These are phyloP conservation scores for Paratrypauchen microcephalus DNA, from an alignment of 2,797 vertebrate species.

Conservation along the genomic window DNA sequence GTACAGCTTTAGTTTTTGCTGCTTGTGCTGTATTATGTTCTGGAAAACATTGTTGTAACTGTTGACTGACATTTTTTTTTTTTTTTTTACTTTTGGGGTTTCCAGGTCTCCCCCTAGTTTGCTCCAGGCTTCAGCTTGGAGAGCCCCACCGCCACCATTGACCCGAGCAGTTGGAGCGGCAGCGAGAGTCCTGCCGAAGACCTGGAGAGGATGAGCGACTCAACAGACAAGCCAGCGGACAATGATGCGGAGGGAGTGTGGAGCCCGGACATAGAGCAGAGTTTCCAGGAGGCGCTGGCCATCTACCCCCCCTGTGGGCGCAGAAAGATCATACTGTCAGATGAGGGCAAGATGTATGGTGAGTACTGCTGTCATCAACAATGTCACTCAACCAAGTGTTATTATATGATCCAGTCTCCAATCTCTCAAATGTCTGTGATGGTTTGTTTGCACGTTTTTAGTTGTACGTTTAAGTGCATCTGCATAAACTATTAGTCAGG, in stretches of 20 bases:
- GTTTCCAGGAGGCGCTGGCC: conserved; percentile 98
- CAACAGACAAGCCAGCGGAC: conserved; percentile 96
- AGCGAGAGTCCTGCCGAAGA: conserved; percentile 99
- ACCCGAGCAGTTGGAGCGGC: conserved; percentile 99
- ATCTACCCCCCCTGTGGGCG: conserved; percentile 98
- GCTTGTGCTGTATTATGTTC: neutral
- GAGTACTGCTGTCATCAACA: conserved; percentile 69
- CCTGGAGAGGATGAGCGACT: conserved; percentile 98
- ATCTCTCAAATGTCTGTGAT: conserved; percentile 40
- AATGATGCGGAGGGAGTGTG: conserved; percentile 98
- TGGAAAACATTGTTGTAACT: conserved; percentile 17
- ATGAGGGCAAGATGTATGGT: conserved; percentile 99
- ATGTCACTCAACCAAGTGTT: conserved; percentile 15
- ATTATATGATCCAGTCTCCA: conserved; percentile 30
- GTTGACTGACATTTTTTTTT: conserved; percentile 38
- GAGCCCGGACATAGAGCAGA: conserved; percentile 99
- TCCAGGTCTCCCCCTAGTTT: conserved; percentile 89
- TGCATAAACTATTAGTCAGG: conserved; percentile 82
- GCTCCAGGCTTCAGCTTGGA: conserved; percentile 96
- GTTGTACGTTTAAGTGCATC: conserved; percentile 69
- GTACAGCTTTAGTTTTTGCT: neutral
- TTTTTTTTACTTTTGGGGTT: conserved; percentile 57
- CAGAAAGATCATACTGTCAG: conserved; percentile 99
- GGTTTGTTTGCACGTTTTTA: conserved; percentile 71
- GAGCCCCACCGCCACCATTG: conserved; percentile 90